phyloP scores from a whole-genome alignment of 2,113 vertebrate species.

The Delphinapterus leucas region DNA sequence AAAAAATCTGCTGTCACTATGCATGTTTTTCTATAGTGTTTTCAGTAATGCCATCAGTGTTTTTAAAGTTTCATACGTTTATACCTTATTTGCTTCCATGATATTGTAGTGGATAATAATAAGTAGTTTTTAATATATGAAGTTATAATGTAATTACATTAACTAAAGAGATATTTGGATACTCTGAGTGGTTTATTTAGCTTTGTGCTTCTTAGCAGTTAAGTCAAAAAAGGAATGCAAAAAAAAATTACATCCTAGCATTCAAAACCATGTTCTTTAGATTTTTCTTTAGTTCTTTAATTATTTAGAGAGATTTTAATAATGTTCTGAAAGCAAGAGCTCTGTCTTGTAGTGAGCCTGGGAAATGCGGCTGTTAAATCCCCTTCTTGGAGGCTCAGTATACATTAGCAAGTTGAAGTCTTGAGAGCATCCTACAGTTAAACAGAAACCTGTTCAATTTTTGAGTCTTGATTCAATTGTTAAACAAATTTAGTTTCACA shows the following conservation, averaged over 20 bases:
- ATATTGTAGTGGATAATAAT: background rate
- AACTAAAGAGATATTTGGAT: background rate
- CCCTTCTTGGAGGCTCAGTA: background rate
- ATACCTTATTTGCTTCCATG: background rate
- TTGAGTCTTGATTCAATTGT: slow-evolving; percentile 37
- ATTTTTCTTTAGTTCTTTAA: slow-evolving; percentile 9
- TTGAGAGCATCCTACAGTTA: background rate
- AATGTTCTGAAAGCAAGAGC: background rate
- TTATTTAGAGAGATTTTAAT: slow-evolving; percentile 28
- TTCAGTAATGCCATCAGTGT: background rate
- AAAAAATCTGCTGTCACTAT: slow-evolving; percentile 5
- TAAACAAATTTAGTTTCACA: slow-evolving; percentile 36
- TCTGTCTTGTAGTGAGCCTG: background rate
- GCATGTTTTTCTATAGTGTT: slow-evolving; percentile 32
- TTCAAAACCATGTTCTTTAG: background rate
- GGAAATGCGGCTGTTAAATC: background rate
- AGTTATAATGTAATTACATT: background rate
- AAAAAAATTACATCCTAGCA: background rate
- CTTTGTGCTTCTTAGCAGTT: background rate
- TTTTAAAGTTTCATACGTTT: background rate
- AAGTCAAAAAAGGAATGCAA: background rate
- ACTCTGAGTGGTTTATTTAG: background rate
- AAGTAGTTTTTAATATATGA: background rate
- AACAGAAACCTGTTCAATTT: slow-evolving; percentile 44
- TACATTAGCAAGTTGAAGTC: background rate